Evolutionary conservation across 2,113 vertebrate genomes (phyloP).

Genomic region (Puffinus mauretanicus): DNA sequence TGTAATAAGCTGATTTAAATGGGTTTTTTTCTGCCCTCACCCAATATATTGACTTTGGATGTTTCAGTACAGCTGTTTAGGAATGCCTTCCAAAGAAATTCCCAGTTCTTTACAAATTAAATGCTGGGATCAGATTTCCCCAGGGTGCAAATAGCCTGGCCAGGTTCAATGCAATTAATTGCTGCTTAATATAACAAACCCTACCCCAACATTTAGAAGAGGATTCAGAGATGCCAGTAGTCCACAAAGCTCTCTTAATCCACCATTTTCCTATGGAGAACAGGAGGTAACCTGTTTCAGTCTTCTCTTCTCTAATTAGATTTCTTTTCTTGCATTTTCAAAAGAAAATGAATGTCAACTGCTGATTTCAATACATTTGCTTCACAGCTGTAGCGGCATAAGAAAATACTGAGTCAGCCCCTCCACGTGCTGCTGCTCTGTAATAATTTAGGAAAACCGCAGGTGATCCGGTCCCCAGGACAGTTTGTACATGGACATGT

Average conservation of each 20-base stretch:
- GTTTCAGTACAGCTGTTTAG: neutral
- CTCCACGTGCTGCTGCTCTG: neutral
- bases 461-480: neutral
- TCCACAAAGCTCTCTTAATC: neutral
- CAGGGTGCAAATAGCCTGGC: neutral
- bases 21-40: rapidly evolving
- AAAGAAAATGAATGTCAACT: neutral
- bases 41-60: neutral
- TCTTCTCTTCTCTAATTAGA: neutral
- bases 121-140: neutral
- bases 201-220: neutral
- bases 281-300: neutral
- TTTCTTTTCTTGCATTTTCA: neutral
- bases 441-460: rapidly evolving
- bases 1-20: neutral
- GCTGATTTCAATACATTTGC: neutral
- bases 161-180: neutral
- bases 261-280: neutral
- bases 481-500: rapidly evolving
- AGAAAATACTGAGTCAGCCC: neutral
- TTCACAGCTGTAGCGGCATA: neutral
- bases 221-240: neutral
- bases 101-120: neutral
- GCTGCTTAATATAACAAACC: neutral
- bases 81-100: neutral